Evolutionary conservation across 2,888 invertebrate genomes (phyloP).

Genomic region (Antheraea yamamai): DNA sequence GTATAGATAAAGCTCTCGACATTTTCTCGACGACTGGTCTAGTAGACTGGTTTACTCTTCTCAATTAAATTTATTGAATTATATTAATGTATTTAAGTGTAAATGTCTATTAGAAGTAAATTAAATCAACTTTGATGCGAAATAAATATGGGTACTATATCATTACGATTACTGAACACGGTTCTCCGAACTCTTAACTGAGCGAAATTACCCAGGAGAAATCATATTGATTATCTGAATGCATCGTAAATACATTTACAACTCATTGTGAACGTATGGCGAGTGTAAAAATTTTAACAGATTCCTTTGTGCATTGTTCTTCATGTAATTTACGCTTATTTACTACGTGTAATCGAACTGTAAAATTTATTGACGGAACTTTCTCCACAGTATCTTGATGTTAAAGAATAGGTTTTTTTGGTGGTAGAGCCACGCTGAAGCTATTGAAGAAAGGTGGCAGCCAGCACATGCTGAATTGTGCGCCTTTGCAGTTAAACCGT

Average conservation of each 20-base stretch:
- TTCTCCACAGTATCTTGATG: neutral
- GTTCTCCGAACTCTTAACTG: slow-evolving; percentile 1
- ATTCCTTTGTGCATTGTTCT: slow-evolving; percentile 22
- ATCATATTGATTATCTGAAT: slow-evolving; percentile 12
- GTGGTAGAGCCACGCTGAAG: too few species aligned
- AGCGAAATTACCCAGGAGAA: neutral
- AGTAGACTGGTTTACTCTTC: neutral
- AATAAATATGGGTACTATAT: neutral
- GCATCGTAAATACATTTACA: slow-evolving; percentile 18
- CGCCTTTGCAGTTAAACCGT: too few species aligned
- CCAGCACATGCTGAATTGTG: too few species aligned
- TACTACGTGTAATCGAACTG: slow-evolving; percentile 9
- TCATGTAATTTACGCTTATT: slow-evolving; percentile 15
- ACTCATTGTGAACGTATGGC: slow-evolving; percentile 18
- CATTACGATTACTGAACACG: neutral
- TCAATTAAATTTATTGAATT: neutral
- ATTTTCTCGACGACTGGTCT: too few species aligned
- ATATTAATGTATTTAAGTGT: too few species aligned
- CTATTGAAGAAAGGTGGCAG: too few species aligned
- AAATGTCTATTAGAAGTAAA: neutral
- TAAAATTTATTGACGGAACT: neutral
- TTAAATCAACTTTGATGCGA: neutral
- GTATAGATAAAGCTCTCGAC: too few species aligned
- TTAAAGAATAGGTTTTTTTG: neutral
- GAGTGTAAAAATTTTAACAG: slow-evolving; percentile 16